Conservation (phyloP, 2,797 vertebrate species). For the Buphagus erythrorhynchus region DNA sequence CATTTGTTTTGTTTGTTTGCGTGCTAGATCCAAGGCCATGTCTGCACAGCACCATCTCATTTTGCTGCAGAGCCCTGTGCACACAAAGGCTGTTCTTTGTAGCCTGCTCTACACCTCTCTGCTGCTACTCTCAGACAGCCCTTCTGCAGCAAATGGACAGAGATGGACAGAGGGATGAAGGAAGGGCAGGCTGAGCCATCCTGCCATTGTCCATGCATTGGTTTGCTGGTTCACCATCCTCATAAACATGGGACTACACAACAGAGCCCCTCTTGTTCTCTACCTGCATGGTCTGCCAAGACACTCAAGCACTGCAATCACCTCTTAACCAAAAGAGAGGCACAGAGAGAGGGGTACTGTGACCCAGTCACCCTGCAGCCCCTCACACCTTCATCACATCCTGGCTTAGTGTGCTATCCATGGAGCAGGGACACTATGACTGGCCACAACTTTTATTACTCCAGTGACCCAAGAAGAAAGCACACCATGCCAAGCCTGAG, state of each 20-base stretch:
- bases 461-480: not conserved
- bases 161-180: not conserved
- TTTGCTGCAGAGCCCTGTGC: rapidly evolving
- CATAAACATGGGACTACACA: not conserved
- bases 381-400: not conserved
- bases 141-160: not conserved
- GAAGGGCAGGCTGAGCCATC: not conserved
- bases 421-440: rapidly evolving
- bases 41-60: not conserved
- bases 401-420: not conserved
- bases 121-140: not conserved
- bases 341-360: rapidly evolving
- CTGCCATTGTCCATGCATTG: not conserved
- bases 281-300: not conserved
- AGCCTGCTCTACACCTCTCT: not conserved
- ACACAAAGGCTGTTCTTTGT: not conserved
- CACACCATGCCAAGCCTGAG: not conserved
- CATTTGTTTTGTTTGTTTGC: slow-evolving; percentile 32
- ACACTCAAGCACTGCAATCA: not conserved
- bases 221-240: not conserved
- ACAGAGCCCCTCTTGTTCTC: not conserved
- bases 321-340: not conserved
- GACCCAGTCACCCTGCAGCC: not conserved
- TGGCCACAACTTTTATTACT: not conserved
- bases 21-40: not conserved